Percentiles rank a stretch among this genome's conserved stretches.
Conservation (phyloP, 1,140 invertebrate genomes). For the Potamilus streckersoni region DNA sequence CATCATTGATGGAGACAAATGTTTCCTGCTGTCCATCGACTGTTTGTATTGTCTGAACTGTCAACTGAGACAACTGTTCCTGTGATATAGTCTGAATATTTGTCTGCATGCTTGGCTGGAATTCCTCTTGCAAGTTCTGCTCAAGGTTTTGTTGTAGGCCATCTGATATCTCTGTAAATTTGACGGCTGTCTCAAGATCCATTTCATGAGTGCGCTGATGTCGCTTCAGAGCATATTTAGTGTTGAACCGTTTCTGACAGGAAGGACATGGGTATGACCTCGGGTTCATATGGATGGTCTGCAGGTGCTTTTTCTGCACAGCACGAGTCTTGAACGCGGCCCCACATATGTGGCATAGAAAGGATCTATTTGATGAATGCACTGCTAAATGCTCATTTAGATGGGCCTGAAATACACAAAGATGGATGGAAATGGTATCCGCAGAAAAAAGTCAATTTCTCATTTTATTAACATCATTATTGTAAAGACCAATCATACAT, state of each 20-base stretch:
- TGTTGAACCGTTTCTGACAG: slow-evolving; percentile 68
- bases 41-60: background rate
- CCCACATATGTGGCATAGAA: slow-evolving; percentile 70
- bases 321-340: slow-evolving; percentile 69
- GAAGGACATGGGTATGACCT: slow-evolving; percentile 58
- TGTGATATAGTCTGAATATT: too few species aligned
- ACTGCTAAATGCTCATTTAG: slow-evolving; percentile 58
- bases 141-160: slow-evolving; percentile 8
- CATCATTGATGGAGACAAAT: slow-evolving; percentile 2
- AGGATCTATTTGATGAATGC: slow-evolving; percentile 67
- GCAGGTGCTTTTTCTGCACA: slow-evolving; percentile 68
- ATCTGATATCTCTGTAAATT: slow-evolving; percentile 19
- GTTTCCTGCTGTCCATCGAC: slow-evolving; percentile 1
- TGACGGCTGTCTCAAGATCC: slow-evolving; percentile 1
- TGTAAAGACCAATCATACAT: too few species aligned
- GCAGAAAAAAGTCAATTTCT: too few species aligned
- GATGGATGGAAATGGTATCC: too few species aligned
- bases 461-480: too few species aligned
- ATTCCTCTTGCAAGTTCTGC: background rate
- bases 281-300: slow-evolving; percentile 67
- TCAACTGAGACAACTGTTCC: too few species aligned
- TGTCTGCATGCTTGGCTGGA: too few species aligned
- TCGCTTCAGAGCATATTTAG: slow-evolving; percentile 66
- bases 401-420: slow-evolving; percentile 47
- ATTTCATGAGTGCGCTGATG: slow-evolving; percentile 63